phyloP scores from a whole-genome alignment of 2,113 vertebrate genomes.

The Zapus hudsonius region DNA sequence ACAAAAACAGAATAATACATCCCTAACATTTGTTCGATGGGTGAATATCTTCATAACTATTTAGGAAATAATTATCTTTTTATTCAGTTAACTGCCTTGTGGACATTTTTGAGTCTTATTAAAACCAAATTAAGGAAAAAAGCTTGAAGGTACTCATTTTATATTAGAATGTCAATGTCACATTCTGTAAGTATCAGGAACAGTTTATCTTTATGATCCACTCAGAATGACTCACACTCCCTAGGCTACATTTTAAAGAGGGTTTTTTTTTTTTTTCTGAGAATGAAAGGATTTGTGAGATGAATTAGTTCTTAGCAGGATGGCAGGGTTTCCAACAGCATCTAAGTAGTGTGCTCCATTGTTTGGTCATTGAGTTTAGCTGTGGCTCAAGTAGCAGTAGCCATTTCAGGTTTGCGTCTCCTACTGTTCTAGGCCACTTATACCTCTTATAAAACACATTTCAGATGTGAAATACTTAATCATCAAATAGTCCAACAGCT shows the following conservation, averaged over 20 bases:
- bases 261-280: conserved; percentile 44
- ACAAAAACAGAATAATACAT: neutral
- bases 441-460: conserved; percentile 27
- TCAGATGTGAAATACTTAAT: neutral
- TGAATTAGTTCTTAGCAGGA: conserved; percentile 40
- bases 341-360: neutral
- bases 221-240: conserved; percentile 48
- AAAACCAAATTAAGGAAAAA: conserved; percentile 45
- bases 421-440: neutral
- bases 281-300: conserved; percentile 30
- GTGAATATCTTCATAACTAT: conserved; percentile 43
- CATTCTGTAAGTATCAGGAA: conserved; percentile 50
- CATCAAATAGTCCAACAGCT: neutral
- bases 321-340: neutral
- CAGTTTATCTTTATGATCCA: conserved; percentile 53
- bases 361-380: neutral
- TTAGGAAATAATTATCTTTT: conserved; percentile 68
- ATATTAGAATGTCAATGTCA: conserved; percentile 46
- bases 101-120: conserved; percentile 52
- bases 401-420: neutral
- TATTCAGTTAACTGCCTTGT: neutral
- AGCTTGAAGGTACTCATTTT: conserved; percentile 36
- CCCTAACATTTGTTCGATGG: conserved; percentile 26
- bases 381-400: neutral
- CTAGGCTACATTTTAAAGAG: conserved; percentile 56